A percentile compares a stretch with the other conserved stretches of the same genome.
phyloP scores from a whole-genome alignment of 2,113 vertebrate genomes.

The Semnornis frantzii region DNA sequence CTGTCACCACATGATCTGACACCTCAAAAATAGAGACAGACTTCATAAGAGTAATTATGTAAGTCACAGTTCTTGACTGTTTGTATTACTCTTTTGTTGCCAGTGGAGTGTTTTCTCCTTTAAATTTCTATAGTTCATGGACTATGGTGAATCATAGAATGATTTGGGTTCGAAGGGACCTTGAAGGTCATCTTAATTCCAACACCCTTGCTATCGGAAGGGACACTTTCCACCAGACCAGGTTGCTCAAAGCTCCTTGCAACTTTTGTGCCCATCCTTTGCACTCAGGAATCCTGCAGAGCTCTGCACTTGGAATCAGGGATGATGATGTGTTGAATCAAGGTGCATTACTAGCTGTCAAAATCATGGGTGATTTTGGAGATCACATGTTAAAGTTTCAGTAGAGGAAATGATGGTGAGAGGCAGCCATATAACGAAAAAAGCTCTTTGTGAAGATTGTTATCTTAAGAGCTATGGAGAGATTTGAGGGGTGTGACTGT shows the following conservation, averaged over 20 bases:
- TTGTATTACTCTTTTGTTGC: neutral
- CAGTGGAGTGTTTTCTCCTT: neutral
- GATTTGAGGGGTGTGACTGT: neutral
- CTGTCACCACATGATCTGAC: neutral
- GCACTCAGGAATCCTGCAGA: neutral
- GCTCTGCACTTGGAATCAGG: neutral
- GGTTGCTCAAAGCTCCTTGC: neutral
- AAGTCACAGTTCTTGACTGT: neutral
- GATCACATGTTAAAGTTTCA: neutral
- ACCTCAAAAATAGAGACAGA: neutral
- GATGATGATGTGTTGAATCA: neutral
- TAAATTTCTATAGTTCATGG: neutral
- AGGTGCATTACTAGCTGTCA: neutral
- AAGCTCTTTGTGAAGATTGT: neutral
- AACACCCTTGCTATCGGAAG: neutral
- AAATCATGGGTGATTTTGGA: neutral
- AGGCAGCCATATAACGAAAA: neutral
- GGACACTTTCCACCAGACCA: neutral
- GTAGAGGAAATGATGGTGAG: neutral
- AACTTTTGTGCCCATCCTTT: neutral
- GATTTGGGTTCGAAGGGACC: neutral
- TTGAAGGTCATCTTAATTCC: neutral
- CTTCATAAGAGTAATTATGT: neutral
- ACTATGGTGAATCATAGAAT: neutral
- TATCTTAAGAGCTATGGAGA: neutral